A percentile compares a stretch with the other conserved stretches of the same genome.
These are phyloP conservation scores for Troides helena DNA, from an alignment of 2,888 invertebrate species.

Conservation along the genomic window DNA sequence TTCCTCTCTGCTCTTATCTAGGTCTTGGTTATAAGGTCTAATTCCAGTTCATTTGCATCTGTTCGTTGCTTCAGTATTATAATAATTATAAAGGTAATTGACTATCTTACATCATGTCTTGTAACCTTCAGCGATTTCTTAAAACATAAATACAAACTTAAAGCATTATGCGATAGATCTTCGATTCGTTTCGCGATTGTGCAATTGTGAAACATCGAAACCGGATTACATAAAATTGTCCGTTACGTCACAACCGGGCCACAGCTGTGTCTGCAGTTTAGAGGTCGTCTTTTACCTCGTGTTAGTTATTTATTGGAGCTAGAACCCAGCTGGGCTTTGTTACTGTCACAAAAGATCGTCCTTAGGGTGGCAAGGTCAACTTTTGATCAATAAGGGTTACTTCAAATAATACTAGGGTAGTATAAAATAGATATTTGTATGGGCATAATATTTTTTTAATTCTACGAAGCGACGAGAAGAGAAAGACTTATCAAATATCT, in stretches of 20 bases:
- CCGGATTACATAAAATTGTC: slow-evolving; percentile 26
- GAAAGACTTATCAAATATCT: no score
- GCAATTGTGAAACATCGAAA: slow-evolving; percentile 16
- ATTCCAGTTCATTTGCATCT: no score
- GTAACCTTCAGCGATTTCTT: not conserved
- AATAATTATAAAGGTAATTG: no score
- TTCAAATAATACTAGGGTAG: slow-evolving; percentile 2
- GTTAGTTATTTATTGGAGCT: slow-evolving; percentile 12
- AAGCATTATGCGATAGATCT: not conserved
- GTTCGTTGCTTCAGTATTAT: no score
- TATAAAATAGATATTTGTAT: no score
- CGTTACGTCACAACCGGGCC: slow-evolving; percentile 20
- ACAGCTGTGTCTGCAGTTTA: slow-evolving; percentile 11
- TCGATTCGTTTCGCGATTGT: slow-evolving; percentile 16
- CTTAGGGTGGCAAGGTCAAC: slow-evolving; percentile 16
- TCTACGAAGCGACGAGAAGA: no score
- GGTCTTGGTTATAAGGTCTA: no score
- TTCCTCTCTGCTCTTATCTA: no score
- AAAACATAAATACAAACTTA: not conserved
- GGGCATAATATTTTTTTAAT: no score
- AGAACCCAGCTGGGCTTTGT: slow-evolving; percentile 11
- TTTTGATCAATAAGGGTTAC: slow-evolving; percentile 13
- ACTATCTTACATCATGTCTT: not conserved
- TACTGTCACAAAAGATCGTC: slow-evolving; percentile 2
- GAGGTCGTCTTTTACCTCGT: slow-evolving; percentile 16